Base-by-base conservation (phyloP, 2,888 invertebrate species). In the Amphipyra tragopoginis region DNA sequence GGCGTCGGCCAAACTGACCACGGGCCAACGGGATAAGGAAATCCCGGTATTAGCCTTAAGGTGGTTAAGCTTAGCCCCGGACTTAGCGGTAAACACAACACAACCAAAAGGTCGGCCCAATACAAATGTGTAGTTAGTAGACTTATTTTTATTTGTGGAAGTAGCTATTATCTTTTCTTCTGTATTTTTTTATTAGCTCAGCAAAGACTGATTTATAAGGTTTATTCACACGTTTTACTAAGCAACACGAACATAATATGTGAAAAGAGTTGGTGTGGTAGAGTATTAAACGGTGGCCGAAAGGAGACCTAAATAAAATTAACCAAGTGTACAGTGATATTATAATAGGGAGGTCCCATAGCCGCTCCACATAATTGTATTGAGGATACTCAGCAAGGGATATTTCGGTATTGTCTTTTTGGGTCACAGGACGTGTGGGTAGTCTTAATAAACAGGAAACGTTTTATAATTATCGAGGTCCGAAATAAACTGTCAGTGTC, bases 11-110 rank as follows among this genome's bases (percentile, higher is more conserved):
- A 68, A 82, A 81, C 86, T 88, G 89, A 88, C 90, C 89, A 82
- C 86, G 63, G 74, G 74, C 78, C 75, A 77, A 66, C 72, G 79
- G 83, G 89, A 91, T 91, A 91, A 91, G 87, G 81, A 83, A 86
- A 90, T 88, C 90, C 89, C 82, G 74, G 88, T 83, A 84, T 90
- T 88, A 90, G 82, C 87, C 85, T 83, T 81, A 83, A 86, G 87
- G 87, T 87, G 86, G 82, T 85, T 83, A 83, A 83, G 82, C 84
- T 83, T 75, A 81, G 64, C 80, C 78, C 77, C 60, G 73, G 82
- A 77, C 82, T 87, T 83, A 82, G 81, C 82, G 76, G 79, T 81
- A 82, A 85, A 83, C 84, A 88, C 82, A 84, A 84, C 79, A 84
- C 73, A 75, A 79, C 79, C 80, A 74, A 81, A 77, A 81, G 83